Evolutionary conservation across 1,140 invertebrate species (phyloP), one percentile per base, ranked within the genome.

Genomic region (Penaeus chinensis): DNA sequence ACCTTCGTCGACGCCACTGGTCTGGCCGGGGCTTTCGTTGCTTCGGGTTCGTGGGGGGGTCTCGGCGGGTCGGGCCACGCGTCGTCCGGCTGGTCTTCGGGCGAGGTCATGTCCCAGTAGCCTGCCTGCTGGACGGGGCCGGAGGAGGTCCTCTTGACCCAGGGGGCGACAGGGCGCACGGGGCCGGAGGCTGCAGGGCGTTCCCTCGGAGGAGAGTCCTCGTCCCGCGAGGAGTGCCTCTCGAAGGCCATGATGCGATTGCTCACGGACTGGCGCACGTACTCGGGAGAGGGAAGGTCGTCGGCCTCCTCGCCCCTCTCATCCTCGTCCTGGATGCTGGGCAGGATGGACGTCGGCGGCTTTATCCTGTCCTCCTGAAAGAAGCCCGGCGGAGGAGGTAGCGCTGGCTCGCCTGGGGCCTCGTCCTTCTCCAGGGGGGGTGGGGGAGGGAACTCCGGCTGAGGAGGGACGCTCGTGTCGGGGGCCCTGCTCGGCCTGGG

Each of bases 111-210:
- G 74, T 86, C 71, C 89, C 89, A 90, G 66, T 85, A 85, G 11
- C 76, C 74, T 0, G 85, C 83, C 27, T 85, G 83, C 20, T 84
- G 79, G 20, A 90, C 89, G 24, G 84, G 87, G 2, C 89, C 89
- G 3, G 87, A 24, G 60, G 89, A 90, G 5, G 89, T 90, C 62
- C 83, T 86, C 83, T 90, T 90, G 42, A 90, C 89, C 89, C 89
- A 90, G 13, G 89, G 89, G 11, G 87, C 89, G 42, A 90, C 89
- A 7, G 89, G 89, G 8, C 84, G 54, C 54, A 54, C 54, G 54
- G 80, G 63, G 88, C 84, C 47, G 65, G 27, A 27, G 61, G 87
- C 27, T 54, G 2, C 20, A 24, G 76, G 7, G 11, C 80, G 66
- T 62, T 85, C 87, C 16, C 54, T 11, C n/a, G 60, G 3, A 24